phyloP scores from a whole-genome alignment of 1,140 invertebrate genomes.

The Drosophila jambulina region DNA sequence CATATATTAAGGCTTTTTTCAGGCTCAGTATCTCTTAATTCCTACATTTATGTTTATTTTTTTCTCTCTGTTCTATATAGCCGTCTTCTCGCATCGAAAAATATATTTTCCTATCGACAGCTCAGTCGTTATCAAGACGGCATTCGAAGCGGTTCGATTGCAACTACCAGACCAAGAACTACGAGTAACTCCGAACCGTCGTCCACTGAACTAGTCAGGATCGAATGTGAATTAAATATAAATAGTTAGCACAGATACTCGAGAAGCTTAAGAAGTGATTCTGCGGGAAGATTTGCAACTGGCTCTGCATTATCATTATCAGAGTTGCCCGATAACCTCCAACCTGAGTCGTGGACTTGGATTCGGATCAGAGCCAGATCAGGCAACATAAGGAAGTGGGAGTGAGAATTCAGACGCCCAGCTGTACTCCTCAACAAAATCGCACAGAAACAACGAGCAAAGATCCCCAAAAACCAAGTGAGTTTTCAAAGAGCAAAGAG shows the following conservation, averaged over 20 bases:
- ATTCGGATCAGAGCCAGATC: constrained; percentile 7
- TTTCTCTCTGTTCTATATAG: constrained; percentile 29
- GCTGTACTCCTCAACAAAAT: background rate
- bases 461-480: constrained; percentile 2
- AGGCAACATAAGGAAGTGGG: constrained; percentile 28
- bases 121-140: constrained; percentile 76
- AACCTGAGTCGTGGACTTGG: constrained; percentile 20
- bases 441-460: constrained; percentile 2
- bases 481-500: background rate
- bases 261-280: constrained; percentile 6
- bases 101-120: constrained; percentile 34
- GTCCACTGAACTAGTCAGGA: constrained; percentile 11
- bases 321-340: constrained; percentile 56
- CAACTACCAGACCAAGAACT: constrained; percentile 12
- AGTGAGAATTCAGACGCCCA: constrained; percentile 6
- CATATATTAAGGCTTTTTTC: constrained; percentile 24
- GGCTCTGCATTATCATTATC: constrained; percentile 45
- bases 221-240: background rate
- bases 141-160: constrained; percentile 52
- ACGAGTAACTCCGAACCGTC: background rate
- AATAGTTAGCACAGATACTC: constrained; percentile 9
- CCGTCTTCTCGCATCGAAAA: constrained; percentile 40
- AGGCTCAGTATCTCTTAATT: constrained; percentile 53
- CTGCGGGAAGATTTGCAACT: background rate
- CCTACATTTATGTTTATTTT: constrained; percentile 36